Evolutionary conservation across 2,113 vertebrate species (phyloP), one percentile per base, ranked within the genome.

Genomic region (Chamaea fasciata): DNA sequence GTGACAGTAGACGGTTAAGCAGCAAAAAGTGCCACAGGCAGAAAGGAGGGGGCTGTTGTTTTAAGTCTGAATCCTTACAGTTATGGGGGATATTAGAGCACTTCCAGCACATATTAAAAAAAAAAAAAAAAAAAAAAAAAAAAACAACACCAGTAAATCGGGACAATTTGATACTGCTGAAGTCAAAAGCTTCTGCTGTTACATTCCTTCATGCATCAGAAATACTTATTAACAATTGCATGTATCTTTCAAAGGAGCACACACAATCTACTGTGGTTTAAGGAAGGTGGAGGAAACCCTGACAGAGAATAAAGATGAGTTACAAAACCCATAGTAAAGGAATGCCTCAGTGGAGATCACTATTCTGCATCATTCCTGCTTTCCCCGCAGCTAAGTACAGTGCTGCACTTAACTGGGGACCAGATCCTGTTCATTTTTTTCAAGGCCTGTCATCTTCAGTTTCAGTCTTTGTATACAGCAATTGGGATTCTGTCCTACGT

Each of bases 331-430:
- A 1, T 57, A 84, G 84, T 74, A 89, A 92, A 91, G 62, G 46
- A 89, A 91, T 85, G 81, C 33, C 84, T 74, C 68, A 52, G 55
- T 31, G 71, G 91, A 95, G 39, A 91, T 47, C 6, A 19, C 85
- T 92, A 76, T 85, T 77, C 78, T 88, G 42, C 87, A 94, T 87
- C 82, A 73, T 91, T 94, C 82, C 67, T 93, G 63, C 87, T 94
- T 73, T 90, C 87, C 87, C 84, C 0, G 35, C 55, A 92, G 84
- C 84, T 76, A 92, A 81, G 57, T 6, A 0, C 13, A 62, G 46
- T 12, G 39, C 75, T 67, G 84, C 55, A 67, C 70, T 85, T 87
- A 89, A 85, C 59, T 62, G 39, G 42, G 57, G 82, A 70, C 27
- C 23, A 77, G 84, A 92, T 85, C 42, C 50, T 44, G 75, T 64